Evolutionary conservation across 1,140 invertebrate genomes (phyloP), one percentile per base, ranked within the genome.

Genomic region (Gryllus bimaculatus): DNA sequence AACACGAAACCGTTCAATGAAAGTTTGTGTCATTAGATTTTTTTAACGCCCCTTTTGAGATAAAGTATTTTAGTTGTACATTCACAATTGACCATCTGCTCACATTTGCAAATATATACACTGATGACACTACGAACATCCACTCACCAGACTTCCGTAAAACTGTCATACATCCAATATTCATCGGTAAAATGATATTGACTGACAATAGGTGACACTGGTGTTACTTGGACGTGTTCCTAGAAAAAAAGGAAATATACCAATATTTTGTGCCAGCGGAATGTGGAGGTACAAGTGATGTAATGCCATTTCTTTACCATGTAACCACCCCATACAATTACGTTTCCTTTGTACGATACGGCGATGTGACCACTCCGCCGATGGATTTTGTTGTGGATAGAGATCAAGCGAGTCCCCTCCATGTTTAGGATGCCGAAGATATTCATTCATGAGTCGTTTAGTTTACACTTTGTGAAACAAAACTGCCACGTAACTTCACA

Each of bases 281-380:
- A 39, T 39, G 26, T 39, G 26, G 26, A 39, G 26, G 26, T 39
- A 39, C 26, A 39, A 39, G 26, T 39, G 26, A 1, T 39, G 26
- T 39, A 39, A 39, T 39, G 26, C 26, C 5, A 21, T 26, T 48
- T 75, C 66, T 75, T 78, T 75, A 78, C 78, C 78, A 78, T 26
- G 21, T 78, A 78, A 47, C 78, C 78, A 8, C 78, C 78, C 78
- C 78, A 78, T 8, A 78, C 66, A 20, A 78, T 66, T 20, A 78
- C n/a, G 12, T 18, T 10, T n/a, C 54, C 54, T 10, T 74, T 74
- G 21, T 78, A 78, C n/a, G 47, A 13, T 8, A 78, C 78, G 47
- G 74, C 47, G 66, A 75, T 78, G 20, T 78, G 78, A 13, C 78
- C 78, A 78, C 78, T 78, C 54, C 78, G 66, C 73, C 78, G 48